phyloP scores from a whole-genome alignment of 37 sponge, comb jelly and placozoan genomes.

The Sycon ciliatum region DNA sequence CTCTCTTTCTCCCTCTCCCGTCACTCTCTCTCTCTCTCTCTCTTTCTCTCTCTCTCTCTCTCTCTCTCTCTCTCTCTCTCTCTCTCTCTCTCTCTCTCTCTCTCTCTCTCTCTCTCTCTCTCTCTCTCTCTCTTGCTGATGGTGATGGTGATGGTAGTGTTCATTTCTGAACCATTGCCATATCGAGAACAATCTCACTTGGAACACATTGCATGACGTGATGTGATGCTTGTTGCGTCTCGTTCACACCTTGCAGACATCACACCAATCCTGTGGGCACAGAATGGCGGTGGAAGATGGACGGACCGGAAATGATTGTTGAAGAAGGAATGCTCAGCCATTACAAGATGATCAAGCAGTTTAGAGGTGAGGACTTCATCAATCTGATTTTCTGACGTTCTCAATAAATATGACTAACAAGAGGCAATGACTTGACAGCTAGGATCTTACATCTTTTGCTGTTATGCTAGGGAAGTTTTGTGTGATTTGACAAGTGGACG shows the following conservation, averaged over 20 bases:
- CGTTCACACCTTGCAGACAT: conserved; percentile 36
- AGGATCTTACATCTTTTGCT: too few species aligned
- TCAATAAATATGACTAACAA: too few species aligned
- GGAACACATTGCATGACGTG: too few species aligned
- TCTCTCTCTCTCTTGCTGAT: not conserved
- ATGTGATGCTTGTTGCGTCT: not conserved
- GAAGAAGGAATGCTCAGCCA: conserved; percentile 73
- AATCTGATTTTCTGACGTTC: too few species aligned
- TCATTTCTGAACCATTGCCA: too few species aligned
- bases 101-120: not conserved
- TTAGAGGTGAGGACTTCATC: conserved; percentile 76
- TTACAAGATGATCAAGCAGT: conserved; percentile 90
- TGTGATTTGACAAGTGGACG: too few species aligned
- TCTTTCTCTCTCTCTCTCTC: not conserved
- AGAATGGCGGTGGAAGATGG: conserved; percentile 91
- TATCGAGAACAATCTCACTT: too few species aligned
- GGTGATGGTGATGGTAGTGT: too few species aligned
- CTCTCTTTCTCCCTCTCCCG: not conserved
- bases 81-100: not conserved
- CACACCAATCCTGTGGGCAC: conserved; percentile 98
- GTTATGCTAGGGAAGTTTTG: too few species aligned
- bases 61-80: not conserved
- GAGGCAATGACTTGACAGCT: too few species aligned
- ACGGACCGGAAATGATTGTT: conserved; percentile 63
- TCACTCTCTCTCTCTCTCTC: not conserved